Evolutionary conservation across 1,140 invertebrate species (phyloP).

Genomic region (Drosophila repleta): DNA sequence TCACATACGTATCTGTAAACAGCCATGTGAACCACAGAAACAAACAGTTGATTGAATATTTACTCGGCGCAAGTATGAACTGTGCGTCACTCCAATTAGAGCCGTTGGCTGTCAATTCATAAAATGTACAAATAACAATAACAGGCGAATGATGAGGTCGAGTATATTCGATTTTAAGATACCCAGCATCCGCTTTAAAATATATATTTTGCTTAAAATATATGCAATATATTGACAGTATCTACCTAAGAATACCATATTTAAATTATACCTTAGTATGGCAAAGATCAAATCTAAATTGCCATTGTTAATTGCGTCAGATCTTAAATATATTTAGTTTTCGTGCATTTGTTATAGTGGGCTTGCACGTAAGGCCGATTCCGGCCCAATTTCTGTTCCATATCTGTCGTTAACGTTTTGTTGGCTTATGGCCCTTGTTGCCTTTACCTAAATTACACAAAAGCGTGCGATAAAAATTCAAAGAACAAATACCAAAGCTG

Average conservation of each 20-base stretch:
- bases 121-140: not conserved
- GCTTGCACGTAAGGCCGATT: not conserved
- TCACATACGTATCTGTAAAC: not conserved
- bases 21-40: not conserved
- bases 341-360: not conserved
- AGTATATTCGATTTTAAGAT: not conserved
- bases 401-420: slow-evolving; percentile 12
- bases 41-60: slow-evolving; percentile 18
- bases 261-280: no score
- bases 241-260: no score
- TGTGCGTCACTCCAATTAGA: not conserved
- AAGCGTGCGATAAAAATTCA: slow-evolving; percentile 61
- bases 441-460: slow-evolving; percentile 52
- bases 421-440: slow-evolving; percentile 25
- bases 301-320: no score
- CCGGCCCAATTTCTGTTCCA: slow-evolving; percentile 26
- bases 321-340: no score
- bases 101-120: not conserved
- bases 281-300: no score
- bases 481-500: slow-evolving; percentile 46
- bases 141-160: not conserved
- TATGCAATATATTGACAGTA: no score
- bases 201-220: no score
- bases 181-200: not conserved
- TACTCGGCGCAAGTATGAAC: not conserved